Conservation (phyloP, 2,113 vertebrate species). For the Sminthopsis crassicaudata region DNA sequence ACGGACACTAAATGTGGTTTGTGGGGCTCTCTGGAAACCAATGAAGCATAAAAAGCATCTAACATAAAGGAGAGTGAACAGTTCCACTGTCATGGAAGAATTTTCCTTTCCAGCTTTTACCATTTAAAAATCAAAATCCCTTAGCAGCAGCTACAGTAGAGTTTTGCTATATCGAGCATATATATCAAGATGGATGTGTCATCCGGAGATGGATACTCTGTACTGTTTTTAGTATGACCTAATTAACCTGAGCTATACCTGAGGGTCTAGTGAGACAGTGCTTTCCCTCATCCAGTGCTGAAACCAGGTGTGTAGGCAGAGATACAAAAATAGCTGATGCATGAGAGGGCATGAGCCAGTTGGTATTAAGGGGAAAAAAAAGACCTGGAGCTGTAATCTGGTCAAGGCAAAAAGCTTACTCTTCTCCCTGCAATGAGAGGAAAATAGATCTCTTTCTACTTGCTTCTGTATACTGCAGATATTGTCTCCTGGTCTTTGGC, state of each 20-base stretch:
- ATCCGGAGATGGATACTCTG: background rate
- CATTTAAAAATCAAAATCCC: background rate
- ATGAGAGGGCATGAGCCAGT: background rate
- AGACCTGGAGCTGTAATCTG: background rate
- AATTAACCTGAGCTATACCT: background rate
- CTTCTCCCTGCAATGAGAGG: background rate
- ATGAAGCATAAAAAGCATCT: background rate
- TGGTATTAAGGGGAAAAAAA: background rate
- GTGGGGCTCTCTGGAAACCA: background rate
- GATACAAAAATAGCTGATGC: background rate
- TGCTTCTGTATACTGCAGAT: background rate
- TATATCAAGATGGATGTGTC: background rate
- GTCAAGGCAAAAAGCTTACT: background rate
- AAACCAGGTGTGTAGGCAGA: background rate
- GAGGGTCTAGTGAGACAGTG: background rate
- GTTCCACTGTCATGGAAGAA: constrained; percentile 7
- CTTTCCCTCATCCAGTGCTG: background rate
- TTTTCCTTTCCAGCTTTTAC: constrained; percentile 12
- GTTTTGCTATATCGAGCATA: background rate
- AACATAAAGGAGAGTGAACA: background rate
- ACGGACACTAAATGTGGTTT: background rate
- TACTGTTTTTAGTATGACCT: background rate
- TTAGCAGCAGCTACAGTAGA: background rate
- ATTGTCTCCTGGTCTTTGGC: background rate
- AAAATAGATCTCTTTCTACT: background rate